These are phyloP conservation scores for Zele albiditarsus DNA, from an alignment of 2,888 invertebrate species.

Conservation along the genomic window DNA sequence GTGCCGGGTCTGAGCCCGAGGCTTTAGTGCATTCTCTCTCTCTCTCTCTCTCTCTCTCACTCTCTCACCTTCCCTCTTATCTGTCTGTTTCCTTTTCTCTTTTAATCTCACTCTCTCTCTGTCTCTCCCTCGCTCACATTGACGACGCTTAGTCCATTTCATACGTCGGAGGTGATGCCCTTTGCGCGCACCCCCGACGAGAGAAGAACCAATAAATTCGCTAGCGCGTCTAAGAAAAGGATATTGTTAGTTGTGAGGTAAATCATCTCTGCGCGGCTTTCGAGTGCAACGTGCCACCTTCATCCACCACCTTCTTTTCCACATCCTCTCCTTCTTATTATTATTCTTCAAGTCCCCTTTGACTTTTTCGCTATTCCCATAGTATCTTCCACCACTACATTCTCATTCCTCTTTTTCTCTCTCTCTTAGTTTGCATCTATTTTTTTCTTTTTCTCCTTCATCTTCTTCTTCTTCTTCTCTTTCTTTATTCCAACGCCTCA, in stretches of 20 bases:
- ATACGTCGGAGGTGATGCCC: conserved; percentile 48
- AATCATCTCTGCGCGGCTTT: conserved; percentile 64
- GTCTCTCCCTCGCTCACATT: conserved; percentile 13
- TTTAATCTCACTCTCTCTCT: conserved; percentile 33
- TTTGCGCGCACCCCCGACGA: conserved; percentile 55
- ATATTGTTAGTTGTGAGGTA: conserved; percentile 71
- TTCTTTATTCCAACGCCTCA: conserved; percentile 41
- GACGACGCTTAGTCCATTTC: conserved; percentile 9
- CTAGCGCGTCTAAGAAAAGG: conserved; percentile 64
- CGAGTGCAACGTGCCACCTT: conserved; percentile 46
- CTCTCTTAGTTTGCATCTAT: conserved; percentile 53
- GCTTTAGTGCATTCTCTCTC: conserved; percentile 52
- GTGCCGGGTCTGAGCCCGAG: conserved; percentile 68
- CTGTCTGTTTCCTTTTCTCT: conserved; percentile 28
- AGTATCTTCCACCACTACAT: conserved; percentile 55
- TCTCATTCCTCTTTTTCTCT: conserved; percentile 56
- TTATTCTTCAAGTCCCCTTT: conserved; percentile 24
- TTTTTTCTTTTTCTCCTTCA: conserved; percentile 30
- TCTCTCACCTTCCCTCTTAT: conserved; percentile 43
- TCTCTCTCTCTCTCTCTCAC: conserved; percentile 44
- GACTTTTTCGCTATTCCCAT: conserved; percentile 38
- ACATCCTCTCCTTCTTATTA: conserved; percentile 47
- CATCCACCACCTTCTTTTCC: conserved; percentile 43
- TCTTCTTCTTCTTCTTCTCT: conserved; percentile 36
- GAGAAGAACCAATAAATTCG: conserved; percentile 68